Evolutionary conservation across 1,140 invertebrate genomes (phyloP), one percentile per base, ranked within the genome.

Genomic region (Apis dorsata): DNA sequence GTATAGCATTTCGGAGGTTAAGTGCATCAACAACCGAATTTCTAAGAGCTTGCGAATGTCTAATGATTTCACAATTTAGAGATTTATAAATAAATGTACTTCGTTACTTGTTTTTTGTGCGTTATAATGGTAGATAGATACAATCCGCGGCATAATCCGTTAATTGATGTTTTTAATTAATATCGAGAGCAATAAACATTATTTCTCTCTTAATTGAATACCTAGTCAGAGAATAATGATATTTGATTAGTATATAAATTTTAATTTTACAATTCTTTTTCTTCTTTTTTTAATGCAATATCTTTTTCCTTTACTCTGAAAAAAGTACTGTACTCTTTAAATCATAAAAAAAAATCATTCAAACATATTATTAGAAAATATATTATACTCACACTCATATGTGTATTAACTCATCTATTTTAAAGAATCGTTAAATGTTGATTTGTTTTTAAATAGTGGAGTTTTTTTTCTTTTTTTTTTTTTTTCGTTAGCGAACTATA

Each of bases 61-160:
- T 80, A 69, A 81, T 62, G 59, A 75, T 75, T 70, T 80, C 70
- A 81, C 49, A 21, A 21, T 80, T 80, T 80, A 81, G 78, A 87
- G 73, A 90, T 76, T 83, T 75, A 83, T 44, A 77, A 80, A 80
- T 74, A 83, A 89, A 91, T 88, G 88, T 90, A 90, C 90, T 91
- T 92, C 79, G 92, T 93, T 93, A 91, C 24, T 82, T 82, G 65
- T 82, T 82, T 81, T 92, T 91, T 90, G 89, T 91, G 87, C 88
- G 90, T 90, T 92, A 92, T 91, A 84, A 92, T 91, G 85, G 91
- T 92, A 92, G 92, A 91, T 92, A 90, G 89, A 83, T 77, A 91
- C 34, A 90, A 24, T 55, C 60, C 75, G 83, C 90, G 91, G 92
- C 92, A 93, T 94, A 92, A 93, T 85, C 92, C 92, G 93, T 94